Evolutionary conservation across 2,888 invertebrate genomes (phyloP), one percentile per base, ranked within the genome.

Genomic region (Zhuqinia jingwanae): DNA sequence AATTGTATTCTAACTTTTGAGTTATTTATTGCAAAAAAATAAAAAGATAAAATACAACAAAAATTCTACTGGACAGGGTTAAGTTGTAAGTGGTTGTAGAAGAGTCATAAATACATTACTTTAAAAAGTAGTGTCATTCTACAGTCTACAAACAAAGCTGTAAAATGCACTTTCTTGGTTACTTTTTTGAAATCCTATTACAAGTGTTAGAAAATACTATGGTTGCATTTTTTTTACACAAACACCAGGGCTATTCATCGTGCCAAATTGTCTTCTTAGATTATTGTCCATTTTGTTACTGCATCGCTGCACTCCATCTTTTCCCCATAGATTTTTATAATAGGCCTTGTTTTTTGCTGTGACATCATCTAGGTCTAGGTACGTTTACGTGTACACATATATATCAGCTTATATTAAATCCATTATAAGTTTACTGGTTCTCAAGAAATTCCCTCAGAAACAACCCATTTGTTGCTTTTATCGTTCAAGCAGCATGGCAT

Each of bases 231-330:
- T 58, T 58, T 58, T 22, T 47, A 17, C 60, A 60, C 25, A 27
- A 65, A 63, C 30, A 63, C 15, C 13, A 15, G 2, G 17, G 5
- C 17, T 15, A 17, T 65, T 10, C 15, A 36, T 63, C 30, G 30
- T 63, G 58, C 11, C 25, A 58, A n/a, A 3, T 65, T 65, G 60
- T n/a, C 17, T n/a, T 0, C 25, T 30, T 15, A 15, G 13, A 8
- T 11, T 30, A 13, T 60, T 68, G 45, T 42, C 25, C 58, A 5
- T 25, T 22, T 25, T n/a, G 0, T 42, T 42, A 42, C 1, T 68
- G 70, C 70, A 70, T 70, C 47, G 6, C 25, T 70, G 70, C 70
- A 70, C 70, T 70, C 70, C 70, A 47, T 45, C 70, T 70, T 70
- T 70, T 36, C 47, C 30, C 60, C 68, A 17, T 42, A 1, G 20